Evolutionary conservation across 2,113 vertebrate species (phyloP), one percentile per base, ranked within the genome.

Genomic region (Clarias batrachus): DNA sequence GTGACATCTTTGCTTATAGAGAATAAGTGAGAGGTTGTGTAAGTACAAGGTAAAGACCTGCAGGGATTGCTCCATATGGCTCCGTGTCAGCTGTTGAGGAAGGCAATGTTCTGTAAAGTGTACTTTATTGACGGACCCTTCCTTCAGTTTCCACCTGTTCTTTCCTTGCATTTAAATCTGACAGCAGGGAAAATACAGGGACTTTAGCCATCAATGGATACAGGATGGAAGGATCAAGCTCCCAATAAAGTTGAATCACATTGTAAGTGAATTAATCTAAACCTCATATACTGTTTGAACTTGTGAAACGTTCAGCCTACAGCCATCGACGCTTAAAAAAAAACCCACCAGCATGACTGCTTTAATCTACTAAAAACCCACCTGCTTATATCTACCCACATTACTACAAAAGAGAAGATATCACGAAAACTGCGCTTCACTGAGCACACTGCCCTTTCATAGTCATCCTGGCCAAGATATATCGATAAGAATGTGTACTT

Each of bases 41-140:
- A 21, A 11, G 37, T 13, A 8, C 37, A 87, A 11, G 59, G 37
- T n/a, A 60, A 21, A 68, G 86, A 90, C 85, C 89, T 88, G 80
- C 83, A 90, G 89, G 92, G 89, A 84, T 88, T 78, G 85, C 87
- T 88, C 87, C 90, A 86, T 90, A 91, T 91, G 92, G 87, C 66
- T n/a, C 84, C 68, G 85, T 85, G 88, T 30, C 76, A 81, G 78
- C 87, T 86, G 41, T 52, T 76, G 73, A 76, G 21, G 73, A n/a
- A 19, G 25, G 14, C 4, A 14, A 48, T 8, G 7, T 48, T 48
- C 48, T 48, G 48, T 7, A 48, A 48, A 48, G 48, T 8, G 21
- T n/a, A 14, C 23, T 76, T 48, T 52, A 23, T 76, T 13, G 41
- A 52, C 41, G 25, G 73, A n/a, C 73, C 41, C 23, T 19, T 74